These are phyloP conservation scores for zebrafish (Danio rerio) DNA, from an alignment of 2,113 vertebrate species.

Conservation along the genomic window GRCz12tu NC_133189.1:34688501-34689000, in stretches of 20 bases:
- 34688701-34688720: background rate
- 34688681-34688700: too few relatives aligned
- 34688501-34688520: too few relatives aligned
- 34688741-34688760: background rate
- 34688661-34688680: too few relatives aligned
- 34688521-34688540: too few relatives aligned
- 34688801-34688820: constrained; percentile 84
- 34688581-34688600: too few relatives aligned
- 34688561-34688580: too few relatives aligned
- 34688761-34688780: constrained; percentile 80
- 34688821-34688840: constrained; percentile 81
- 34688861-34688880: constrained; percentile 81
- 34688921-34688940: constrained; percentile 51
- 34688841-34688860: constrained; percentile 81
- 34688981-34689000: constrained; percentile 14
- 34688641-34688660: too few relatives aligned
- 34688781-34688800: constrained; percentile 83
- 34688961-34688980: constrained; percentile 4
- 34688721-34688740: background rate
- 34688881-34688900: constrained; percentile 83
- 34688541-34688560: too few relatives aligned
- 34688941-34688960: background rate
- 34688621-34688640: too few relatives aligned
- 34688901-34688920: constrained; percentile 79
- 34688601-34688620: too few relatives aligned